Conservation (phyloP, 2,113 vertebrate genomes). For the Phylloscopus trochilus region DNA sequence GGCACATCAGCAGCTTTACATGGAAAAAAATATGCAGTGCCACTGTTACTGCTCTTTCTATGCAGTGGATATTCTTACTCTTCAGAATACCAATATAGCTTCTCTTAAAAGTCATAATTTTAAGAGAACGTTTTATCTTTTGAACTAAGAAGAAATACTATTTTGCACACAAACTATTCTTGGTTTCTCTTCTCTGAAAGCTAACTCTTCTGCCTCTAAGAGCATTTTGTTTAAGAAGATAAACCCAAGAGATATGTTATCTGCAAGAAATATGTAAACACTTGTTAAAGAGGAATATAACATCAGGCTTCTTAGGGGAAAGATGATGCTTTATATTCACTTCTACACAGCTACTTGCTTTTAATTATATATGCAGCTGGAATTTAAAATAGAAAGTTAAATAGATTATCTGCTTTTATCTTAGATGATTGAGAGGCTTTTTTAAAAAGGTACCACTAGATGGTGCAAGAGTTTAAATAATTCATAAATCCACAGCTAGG, state of each 20-base stretch:
- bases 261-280: not conserved
- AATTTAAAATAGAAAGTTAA: not conserved
- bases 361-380: not conserved
- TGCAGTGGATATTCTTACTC: not conserved
- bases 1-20: not conserved
- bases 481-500: not conserved
- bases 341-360: not conserved
- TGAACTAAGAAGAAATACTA: not conserved
- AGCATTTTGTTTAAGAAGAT: constrained; percentile 67
- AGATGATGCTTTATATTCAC: not conserved
- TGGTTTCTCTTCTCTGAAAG: constrained; percentile 59
- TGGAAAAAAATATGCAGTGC: not conserved
- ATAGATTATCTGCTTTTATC: not conserved
- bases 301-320: not conserved
- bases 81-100: not conserved
- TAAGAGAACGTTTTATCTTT: not conserved
- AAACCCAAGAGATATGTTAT: constrained; percentile 68
- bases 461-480: constrained; percentile 22
- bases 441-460: not conserved
- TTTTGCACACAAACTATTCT: not conserved
- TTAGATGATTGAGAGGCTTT: not conserved
- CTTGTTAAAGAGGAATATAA: not conserved
- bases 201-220: constrained; percentile 70
- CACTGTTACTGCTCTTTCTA: not conserved
- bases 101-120: not conserved